A percentile compares a stretch with the other conserved stretches of the same genome.
phyloP scores from a whole-genome alignment of 2,797 vertebrate genomes.

The Melanotaenia pygmaea region DNA sequence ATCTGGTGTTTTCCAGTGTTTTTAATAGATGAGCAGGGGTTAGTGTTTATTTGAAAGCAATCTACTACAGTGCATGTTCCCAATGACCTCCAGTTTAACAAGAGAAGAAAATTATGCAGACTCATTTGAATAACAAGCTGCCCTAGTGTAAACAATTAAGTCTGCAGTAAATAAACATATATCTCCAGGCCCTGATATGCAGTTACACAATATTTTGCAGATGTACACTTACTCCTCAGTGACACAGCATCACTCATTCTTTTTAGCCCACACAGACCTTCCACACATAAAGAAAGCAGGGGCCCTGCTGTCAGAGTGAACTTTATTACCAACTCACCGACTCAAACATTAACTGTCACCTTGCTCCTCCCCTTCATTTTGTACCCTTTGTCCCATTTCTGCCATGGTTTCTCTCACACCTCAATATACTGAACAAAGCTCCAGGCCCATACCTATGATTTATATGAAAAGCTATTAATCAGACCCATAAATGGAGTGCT shows the following conservation, averaged over 20 bases:
- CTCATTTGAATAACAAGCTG: conserved; percentile 60
- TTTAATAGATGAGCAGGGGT: conserved; percentile 38
- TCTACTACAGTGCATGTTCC: conserved; percentile 38
- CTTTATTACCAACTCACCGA: conserved; percentile 40
- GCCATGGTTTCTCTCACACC: conserved; percentile 46
- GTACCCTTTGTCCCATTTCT: conserved; percentile 10
- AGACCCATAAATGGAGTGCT: conserved; percentile 73
- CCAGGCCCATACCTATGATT: conserved; percentile 65
- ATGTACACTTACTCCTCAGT: conserved; percentile 37
- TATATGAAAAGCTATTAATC: conserved; percentile 80
- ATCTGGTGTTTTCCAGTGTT: conserved; percentile 10
- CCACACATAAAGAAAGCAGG: conserved; percentile 23
- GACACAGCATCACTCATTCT: conserved; percentile 41
- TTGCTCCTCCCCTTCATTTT: conserved; percentile 40
- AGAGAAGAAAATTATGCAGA: conserved; percentile 45
- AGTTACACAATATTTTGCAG: conserved; percentile 42
- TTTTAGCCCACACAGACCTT: conserved; percentile 47
- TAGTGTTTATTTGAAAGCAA: conserved; percentile 49
- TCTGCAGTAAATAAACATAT: conserved; percentile 59
- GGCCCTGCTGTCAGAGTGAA: conserved; percentile 47
- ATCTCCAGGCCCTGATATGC: conserved; percentile 34
- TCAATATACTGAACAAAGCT: conserved; percentile 27
- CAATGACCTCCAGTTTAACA: conserved; percentile 51
- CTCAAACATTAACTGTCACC: conserved; percentile 47
- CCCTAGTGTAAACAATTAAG: conserved; percentile 62